These are phyloP conservation scores for Xylocampa areola DNA, from an alignment of 2,888 invertebrate species.

Conservation along the genomic window DNA sequence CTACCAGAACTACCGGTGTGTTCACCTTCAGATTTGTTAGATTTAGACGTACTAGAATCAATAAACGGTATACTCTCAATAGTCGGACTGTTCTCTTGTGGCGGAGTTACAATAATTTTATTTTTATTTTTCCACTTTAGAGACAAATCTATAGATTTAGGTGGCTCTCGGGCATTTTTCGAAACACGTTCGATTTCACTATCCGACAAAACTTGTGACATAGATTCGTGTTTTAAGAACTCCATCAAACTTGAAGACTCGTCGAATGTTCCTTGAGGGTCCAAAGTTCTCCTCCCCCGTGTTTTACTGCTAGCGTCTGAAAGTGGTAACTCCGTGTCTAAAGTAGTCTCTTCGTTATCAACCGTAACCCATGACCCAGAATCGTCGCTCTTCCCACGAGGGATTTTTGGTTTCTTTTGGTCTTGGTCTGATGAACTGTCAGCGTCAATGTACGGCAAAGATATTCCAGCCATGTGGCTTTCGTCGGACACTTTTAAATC, in stretches of 20 bases:
- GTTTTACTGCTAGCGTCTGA: constrained; percentile 85
- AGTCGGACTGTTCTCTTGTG: constrained; percentile 90
- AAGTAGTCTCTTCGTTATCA: constrained; percentile 91
- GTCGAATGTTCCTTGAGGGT: constrained; percentile 90
- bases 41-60: constrained; percentile 81
- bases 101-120: constrained; percentile 90
- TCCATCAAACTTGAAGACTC: constrained; percentile 89
- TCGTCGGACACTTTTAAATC: constrained; percentile 90
- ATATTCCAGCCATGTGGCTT: constrained; percentile 83
- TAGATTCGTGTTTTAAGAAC: constrained; percentile 84
- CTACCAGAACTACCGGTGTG: constrained; percentile 85
- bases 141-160: constrained; percentile 76
- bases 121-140: constrained; percentile 88
- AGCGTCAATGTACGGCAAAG: constrained; percentile 87
- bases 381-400: constrained; percentile 91
- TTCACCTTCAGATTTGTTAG: constrained; percentile 83
- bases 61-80: constrained; percentile 88
- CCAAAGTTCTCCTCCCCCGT: constrained; percentile 74
- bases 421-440: constrained; percentile 88
- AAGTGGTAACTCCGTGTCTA: constrained; percentile 87
- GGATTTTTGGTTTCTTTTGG: constrained; percentile 72
- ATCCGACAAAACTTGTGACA: constrained; percentile 80
- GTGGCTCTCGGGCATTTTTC: constrained; percentile 67
- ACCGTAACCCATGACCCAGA: constrained; percentile 92
- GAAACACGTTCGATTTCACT: constrained; percentile 82